Evolutionary conservation across 2,888 invertebrate genomes (phyloP).

Genomic region (Sisyra nigra): DNA sequence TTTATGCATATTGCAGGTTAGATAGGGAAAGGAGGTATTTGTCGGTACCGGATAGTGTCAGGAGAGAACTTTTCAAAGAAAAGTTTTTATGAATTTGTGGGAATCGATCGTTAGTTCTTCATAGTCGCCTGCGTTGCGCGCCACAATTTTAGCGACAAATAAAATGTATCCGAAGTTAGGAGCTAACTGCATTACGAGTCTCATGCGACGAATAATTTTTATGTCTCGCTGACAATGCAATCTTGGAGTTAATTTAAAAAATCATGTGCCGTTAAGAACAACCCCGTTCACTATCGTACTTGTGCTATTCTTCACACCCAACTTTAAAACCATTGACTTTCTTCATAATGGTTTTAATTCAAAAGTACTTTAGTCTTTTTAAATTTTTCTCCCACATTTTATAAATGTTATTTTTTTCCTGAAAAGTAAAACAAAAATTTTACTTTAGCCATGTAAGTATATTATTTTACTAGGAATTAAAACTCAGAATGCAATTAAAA

Average conservation of each 20-base stretch:
- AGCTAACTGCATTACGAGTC: conserved; percentile 9
- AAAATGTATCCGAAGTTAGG: conserved; percentile 1
- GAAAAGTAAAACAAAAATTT: neutral
- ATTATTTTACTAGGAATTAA: neutral
- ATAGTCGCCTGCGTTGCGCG: no score
- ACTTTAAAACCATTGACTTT: neutral
- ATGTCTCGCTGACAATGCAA: conserved; percentile 9
- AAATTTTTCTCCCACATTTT: conserved; percentile 1
- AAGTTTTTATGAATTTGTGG: no score
- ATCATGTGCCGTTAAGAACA: conserved; percentile 9
- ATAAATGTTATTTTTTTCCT: neutral
- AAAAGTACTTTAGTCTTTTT: neutral
- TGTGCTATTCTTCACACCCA: neutral
- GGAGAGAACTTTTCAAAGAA: no score
- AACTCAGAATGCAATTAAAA: neutral
- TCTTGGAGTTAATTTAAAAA: conserved; percentile 10
- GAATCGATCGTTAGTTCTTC: no score
- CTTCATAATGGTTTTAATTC: neutral
- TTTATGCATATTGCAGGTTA: no score
- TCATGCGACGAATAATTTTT: conserved; percentile 9
- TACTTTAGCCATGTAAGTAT: no score
- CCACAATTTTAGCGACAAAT: conserved; percentile 1
- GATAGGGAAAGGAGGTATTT: no score
- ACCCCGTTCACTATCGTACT: neutral
- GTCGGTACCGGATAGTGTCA: no score